Base-by-base conservation (phyloP, 2,797 vertebrate genomes). In the Prunella strophiata region DNA sequence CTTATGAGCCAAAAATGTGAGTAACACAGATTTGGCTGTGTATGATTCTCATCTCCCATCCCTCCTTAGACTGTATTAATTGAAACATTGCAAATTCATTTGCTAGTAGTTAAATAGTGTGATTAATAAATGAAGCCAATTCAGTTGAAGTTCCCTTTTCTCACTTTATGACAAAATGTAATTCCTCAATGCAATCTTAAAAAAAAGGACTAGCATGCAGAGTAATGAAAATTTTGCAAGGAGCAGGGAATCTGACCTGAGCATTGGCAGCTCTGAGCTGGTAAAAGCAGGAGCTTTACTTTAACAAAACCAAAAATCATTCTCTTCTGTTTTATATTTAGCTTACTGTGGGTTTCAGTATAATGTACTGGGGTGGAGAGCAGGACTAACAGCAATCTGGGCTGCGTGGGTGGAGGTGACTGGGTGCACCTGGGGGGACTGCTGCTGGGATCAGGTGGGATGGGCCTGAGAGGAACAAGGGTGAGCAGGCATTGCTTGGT, bases 401-500 rank as follows among this genome's bases (percentile, higher is more conserved):
- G 43, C 18, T 72, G 36, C 0, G 0, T 54, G 58, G 42, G 36
- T 57, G 47, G 38, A 52, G 26, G 13, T 30, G 70, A 18, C 4
- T 38, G 32, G n/a, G 13, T 38, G 21, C 27, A 54, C 30, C 81
- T 77, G 73, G 40, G 58, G 26, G 10, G 9, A 10, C 12, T 63
- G 58, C 14, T 55, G 58, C n/a, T 62, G 54, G 45, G 36, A 14
- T 59, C 22, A 16, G 23, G 21, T 47, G 45, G 23, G 26, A 36
- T 36, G 26, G 42, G 7, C 11, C 11, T 2, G 2, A 23, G 43
- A 18, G 6, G 23, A 29, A 17, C 4, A 43, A 36, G 27, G 29
- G 20, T 15, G 15, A 88, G 9, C 2, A 27, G 38, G 10, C 1
- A 7, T 13, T 40, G 23, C 32, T 62, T 66, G 13, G 13, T 55